These are phyloP conservation scores for Dendrocopos noguchii DNA, from an alignment of 2,113 vertebrate genomes.

Conservation along the genomic window DNA sequence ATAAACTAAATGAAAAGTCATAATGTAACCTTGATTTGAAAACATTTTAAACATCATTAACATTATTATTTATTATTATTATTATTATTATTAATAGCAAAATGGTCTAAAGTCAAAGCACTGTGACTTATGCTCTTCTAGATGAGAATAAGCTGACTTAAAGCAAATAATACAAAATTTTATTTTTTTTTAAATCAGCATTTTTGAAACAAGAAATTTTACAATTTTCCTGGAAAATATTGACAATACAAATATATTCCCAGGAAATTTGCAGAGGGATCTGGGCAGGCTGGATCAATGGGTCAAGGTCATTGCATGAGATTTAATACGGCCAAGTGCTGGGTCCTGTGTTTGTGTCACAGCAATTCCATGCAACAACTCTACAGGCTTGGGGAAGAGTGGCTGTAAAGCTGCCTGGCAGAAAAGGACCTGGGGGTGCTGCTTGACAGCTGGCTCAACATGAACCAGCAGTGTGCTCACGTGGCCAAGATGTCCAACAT, in stretches of 20 bases:
- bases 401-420: too few relatives aligned
- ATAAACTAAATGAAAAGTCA: background rate
- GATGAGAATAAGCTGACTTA: background rate
- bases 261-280: background rate
- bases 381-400: too few relatives aligned
- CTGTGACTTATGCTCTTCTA: background rate
- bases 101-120: background rate
- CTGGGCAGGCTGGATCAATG: background rate
- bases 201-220: background rate
- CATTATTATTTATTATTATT: background rate
- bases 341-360: background rate
- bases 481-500: too few relatives aligned
- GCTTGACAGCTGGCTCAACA: too few relatives aligned
- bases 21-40: background rate
- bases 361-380: background rate
- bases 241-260: background rate
- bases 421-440: too few relatives aligned
- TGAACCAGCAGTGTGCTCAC: too few relatives aligned
- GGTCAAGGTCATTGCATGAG: too few relatives aligned
- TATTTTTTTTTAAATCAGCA: background rate
- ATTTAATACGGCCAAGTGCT: too few relatives aligned
- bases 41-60: background rate
- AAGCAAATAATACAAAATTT: background rate
- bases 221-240: background rate
- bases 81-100: background rate